Evolutionary conservation across 2,113 vertebrate species (phyloP).

Genomic region (Glareola pratincola): DNA sequence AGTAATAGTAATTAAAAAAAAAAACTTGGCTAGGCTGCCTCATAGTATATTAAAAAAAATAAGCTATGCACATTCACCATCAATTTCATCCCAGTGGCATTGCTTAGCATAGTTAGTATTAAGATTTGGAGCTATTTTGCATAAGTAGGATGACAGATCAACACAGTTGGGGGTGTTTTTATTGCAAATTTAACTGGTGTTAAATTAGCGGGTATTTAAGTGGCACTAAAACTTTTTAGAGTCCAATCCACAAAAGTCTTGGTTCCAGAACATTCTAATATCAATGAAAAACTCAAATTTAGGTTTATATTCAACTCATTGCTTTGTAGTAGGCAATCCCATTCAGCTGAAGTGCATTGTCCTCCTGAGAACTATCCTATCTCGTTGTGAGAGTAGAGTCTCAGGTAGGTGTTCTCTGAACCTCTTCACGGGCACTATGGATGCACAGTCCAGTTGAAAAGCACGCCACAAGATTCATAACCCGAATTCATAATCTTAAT

Average conservation of each 20-base stretch:
- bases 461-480: background rate
- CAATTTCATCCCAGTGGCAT: background rate
- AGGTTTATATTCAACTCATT: background rate
- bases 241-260: slow-evolving; percentile 59
- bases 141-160: slow-evolving; percentile 45
- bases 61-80: background rate
- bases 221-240: slow-evolving; percentile 59
- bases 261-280: slow-evolving; percentile 50
- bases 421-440: too few species aligned
- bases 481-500: background rate
- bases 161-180: slow-evolving; percentile 38
- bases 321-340: background rate
- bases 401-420: background rate
- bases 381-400: background rate
- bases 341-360: background rate
- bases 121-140: slow-evolving; percentile 43
- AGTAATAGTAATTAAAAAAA: slow-evolving; percentile 60
- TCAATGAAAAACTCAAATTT: background rate
- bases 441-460: background rate
- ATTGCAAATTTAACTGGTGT: slow-evolving; percentile 63
- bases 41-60: background rate
- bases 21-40: slow-evolving; percentile 26
- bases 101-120: background rate
- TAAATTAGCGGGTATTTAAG: slow-evolving; percentile 71
- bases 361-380: background rate